Evolutionary conservation across 2,888 invertebrate species (phyloP).

Genomic region (Vesta saturnalis): DNA sequence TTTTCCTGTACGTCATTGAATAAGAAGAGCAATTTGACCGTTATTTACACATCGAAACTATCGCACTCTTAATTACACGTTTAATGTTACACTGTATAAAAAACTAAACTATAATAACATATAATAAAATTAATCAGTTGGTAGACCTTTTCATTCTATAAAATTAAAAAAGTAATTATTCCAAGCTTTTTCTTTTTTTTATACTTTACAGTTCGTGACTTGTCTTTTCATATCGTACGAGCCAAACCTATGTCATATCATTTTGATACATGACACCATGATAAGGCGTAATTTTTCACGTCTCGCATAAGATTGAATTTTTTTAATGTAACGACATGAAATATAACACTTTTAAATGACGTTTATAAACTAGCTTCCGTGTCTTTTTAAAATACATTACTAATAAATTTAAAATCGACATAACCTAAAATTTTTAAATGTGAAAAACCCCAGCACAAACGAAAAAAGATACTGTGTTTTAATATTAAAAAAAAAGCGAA

Average conservation of each 20-base stretch:
- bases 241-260: conserved; percentile 38
- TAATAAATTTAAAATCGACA: too few relatives aligned
- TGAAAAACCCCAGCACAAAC: too few relatives aligned
- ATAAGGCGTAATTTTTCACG: conserved; percentile 36
- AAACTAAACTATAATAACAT: background rate
- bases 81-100: background rate
- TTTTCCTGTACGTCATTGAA: too few relatives aligned
- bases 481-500: background rate
- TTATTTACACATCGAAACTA: too few relatives aligned
- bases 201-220: conserved; percentile 28
- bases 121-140: background rate
- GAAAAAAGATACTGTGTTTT: too few relatives aligned
- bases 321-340: conserved; percentile 27
- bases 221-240: conserved; percentile 28
- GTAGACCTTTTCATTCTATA: background rate
- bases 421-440: too few relatives aligned
- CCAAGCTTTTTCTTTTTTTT: background rate
- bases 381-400: background rate
- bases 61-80: too few relatives aligned
- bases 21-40: too few relatives aligned
- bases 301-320: conserved; percentile 34
- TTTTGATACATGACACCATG: conserved; percentile 38
- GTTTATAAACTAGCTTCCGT: conserved; percentile 21
- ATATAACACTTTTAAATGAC: conserved; percentile 15
- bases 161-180: background rate